A percentile compares a stretch with the other conserved stretches of the same genome.
Conservation (phyloP, 2,113 vertebrate genomes). For the Plecturocebus donacophilus region DNA sequence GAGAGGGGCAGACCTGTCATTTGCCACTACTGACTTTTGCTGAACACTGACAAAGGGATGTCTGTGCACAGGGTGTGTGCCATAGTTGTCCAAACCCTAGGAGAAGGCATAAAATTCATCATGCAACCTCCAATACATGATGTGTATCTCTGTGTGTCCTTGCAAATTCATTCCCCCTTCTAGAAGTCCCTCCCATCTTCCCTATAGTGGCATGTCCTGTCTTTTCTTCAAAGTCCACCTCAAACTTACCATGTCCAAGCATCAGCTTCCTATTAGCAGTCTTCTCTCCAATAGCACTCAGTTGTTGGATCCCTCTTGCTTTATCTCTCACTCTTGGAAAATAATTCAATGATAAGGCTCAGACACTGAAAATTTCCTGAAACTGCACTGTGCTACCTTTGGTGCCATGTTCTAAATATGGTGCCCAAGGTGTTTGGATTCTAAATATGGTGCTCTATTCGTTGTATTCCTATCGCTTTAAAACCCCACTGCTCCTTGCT, state of each 20-base stretch:
- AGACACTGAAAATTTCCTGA: background rate
- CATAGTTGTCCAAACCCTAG: background rate
- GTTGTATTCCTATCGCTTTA: rapidly evolving
- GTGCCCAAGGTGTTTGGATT: background rate
- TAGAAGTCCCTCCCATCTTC: background rate
- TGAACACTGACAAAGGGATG: constrained; percentile 91
- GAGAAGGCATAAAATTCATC: background rate
- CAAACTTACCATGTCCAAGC: background rate
- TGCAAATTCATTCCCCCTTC: background rate
- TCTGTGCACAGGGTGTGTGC: constrained; percentile 83
- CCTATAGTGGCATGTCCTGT: background rate
- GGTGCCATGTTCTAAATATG: too few species aligned
- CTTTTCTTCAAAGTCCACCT: background rate
- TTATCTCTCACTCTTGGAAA: background rate
- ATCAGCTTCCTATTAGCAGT: background rate
- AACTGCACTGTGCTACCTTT: background rate
- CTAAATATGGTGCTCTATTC: background rate
- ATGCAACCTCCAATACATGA: background rate
- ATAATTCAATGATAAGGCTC: background rate
- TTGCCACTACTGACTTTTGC: constrained; percentile 89
- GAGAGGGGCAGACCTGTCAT: constrained; percentile 90
- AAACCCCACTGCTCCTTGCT: background rate
- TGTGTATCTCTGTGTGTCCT: background rate
- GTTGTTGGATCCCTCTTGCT: too few species aligned
- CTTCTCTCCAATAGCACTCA: background rate